A percentile compares a stretch with the other conserved stretches of the same genome.
Conservation (phyloP, 2,797 vertebrate species). For the Myoxocephalus aenaeus region DNA sequence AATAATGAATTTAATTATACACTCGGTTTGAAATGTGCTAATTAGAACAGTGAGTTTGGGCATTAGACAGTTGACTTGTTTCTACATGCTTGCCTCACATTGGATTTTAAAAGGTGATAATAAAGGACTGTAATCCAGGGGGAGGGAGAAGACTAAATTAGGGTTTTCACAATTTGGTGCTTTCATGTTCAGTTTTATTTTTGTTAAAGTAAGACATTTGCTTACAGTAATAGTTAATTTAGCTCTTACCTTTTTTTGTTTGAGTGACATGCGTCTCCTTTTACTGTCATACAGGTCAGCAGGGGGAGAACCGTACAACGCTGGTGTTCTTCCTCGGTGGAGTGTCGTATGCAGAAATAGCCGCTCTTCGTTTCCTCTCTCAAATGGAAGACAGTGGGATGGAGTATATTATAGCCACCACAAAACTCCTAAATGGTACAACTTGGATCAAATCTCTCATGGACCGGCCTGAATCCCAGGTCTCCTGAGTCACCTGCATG, state of each 20-base stretch:
- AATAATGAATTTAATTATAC: constrained; percentile 68
- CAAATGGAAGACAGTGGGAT: constrained; percentile 97
- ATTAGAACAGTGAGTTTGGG: constrained; percentile 67
- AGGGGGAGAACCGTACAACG: constrained; percentile 95
- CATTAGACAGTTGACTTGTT: constrained; percentile 64
- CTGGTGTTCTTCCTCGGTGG: constrained; percentile 97
- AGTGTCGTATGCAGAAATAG: constrained; percentile 95
- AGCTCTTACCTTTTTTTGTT: neutral
- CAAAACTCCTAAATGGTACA: constrained; percentile 95
- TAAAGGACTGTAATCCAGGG: constrained; percentile 49
- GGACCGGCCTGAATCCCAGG: constrained; percentile 89
- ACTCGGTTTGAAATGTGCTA: constrained; percentile 66
- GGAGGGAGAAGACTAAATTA: constrained; percentile 40
- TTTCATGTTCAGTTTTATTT: constrained; percentile 24
- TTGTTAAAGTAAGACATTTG: neutral
- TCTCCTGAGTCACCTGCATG: constrained; percentile 56
- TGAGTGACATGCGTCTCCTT: constrained; percentile 6
- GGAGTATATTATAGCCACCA: constrained; percentile 96
- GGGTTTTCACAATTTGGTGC: constrained; percentile 39
- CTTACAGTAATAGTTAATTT: neutral
- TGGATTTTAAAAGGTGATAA: constrained; percentile 72
- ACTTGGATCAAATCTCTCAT: constrained; percentile 96
- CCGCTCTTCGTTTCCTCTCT: constrained; percentile 95
- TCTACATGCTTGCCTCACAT: constrained; percentile 57
- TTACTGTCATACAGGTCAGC: constrained; percentile 86